Evolutionary conservation across 1,140 invertebrate species (phyloP), one percentile per base, ranked within the genome.

Genomic region (Drosophila mojavensis): DNA sequence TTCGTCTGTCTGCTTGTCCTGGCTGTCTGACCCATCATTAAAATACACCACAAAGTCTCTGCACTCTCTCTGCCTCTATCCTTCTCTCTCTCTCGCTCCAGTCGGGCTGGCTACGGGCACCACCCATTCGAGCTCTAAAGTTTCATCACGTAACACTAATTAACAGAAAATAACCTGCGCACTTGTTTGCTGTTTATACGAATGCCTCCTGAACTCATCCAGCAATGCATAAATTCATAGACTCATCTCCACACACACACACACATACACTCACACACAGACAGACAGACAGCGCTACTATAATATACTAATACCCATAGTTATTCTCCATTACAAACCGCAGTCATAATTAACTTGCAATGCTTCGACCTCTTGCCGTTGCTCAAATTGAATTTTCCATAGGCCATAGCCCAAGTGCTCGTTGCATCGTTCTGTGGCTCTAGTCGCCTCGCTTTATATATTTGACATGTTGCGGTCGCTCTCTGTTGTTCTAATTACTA

Each of bases 111-210:
- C 60, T 60, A 50, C 68, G 75, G 82, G 82, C 69, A 86, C 83
- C 83, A 69, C 83, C 83, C 83, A 82, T 77, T 69, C 20, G 54
- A 79, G 47, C 62, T 60, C 68, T 73, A 73, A 65, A 72, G 69
- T 88, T 79, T 88, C 83, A 86, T 86, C 83, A 86, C 83, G 84
- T 83, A 88, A 77, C 73, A 86, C 83, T 86, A 88, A 86, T 86
- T 86, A 86, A 86, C 83, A 77, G 83, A 80, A 88, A 86, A 88
- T 88, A 88, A 88, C 79, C 83, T 77, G 83, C 72, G 76, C 83
- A 86, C 83, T 86, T 85, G 81, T 84, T 84, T 83, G 80, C 76
- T 59, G 61, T 59, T 48, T 15, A 59, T 45, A 45, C 56, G 58
- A 15, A 11, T 20, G 30, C 53, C 61, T 33, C 26, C 39, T 47